phyloP scores from a whole-genome alignment of 2,113 vertebrate species.

The Scomber scombrus region DNA sequence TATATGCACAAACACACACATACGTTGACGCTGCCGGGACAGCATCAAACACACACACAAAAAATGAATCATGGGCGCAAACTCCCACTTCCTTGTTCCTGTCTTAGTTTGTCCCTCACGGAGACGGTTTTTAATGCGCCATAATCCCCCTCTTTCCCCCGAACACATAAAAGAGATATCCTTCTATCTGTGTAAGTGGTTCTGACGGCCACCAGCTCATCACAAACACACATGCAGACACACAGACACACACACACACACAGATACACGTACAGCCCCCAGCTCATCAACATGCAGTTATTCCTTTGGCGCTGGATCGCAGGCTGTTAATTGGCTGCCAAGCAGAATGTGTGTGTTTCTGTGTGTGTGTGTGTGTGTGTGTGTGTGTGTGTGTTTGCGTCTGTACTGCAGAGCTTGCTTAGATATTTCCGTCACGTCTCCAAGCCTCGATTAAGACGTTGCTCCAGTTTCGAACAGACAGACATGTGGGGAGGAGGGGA shows the following conservation, averaged over 20 bases:
- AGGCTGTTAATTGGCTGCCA: conserved; percentile 83
- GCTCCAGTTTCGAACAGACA: conserved; percentile 81
- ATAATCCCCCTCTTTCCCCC: conserved; percentile 72
- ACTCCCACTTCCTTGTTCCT: conserved; percentile 62
- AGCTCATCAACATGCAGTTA: conserved; percentile 81
- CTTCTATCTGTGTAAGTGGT: conserved; percentile 71
- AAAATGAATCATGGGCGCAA: conserved; percentile 33
- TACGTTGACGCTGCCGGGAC: conserved; percentile 12
- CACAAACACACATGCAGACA: conserved; percentile 58
- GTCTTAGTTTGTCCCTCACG: conserved; percentile 63
- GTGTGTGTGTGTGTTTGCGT: conserved; percentile 49
- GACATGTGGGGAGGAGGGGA: conserved; percentile 74
- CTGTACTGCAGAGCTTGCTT: conserved; percentile 73
- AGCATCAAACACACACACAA: conserved; percentile 27
- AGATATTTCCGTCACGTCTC: conserved; percentile 81
- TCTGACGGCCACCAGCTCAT: conserved; percentile 75
- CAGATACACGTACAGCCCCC: conserved; percentile 34
- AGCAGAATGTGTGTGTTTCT: conserved; percentile 52
- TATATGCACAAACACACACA: conserved; percentile 42
- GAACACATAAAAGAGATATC: conserved; percentile 78
- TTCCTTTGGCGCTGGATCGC: conserved; percentile 75
- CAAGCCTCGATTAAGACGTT: conserved; percentile 85
- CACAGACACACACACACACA: conserved; percentile 38
- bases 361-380: conserved; percentile 46
- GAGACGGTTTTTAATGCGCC: conserved; percentile 69